Percentiles rank a stretch among this genome's conserved stretches.
phyloP scores from a whole-genome alignment of 35 echinoderm and acorn worm species.

The Acanthaster planci region DNA sequence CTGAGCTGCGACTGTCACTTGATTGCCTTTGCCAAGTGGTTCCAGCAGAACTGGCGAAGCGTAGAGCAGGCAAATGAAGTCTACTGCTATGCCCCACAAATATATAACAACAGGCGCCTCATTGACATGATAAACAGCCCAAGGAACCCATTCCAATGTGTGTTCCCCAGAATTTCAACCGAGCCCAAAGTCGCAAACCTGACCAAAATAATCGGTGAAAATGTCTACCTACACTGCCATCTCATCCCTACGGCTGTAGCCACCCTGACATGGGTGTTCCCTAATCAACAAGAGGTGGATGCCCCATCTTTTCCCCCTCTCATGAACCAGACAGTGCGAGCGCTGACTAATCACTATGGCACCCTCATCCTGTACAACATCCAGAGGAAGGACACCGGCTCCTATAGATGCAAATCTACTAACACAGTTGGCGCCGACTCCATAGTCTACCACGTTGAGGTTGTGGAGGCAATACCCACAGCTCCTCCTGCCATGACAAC shows the following conservation, averaged over 20 bases:
- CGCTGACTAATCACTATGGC: constrained; percentile 37
- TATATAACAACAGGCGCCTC: constrained; percentile 21
- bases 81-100: constrained; percentile 42
- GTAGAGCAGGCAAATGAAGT: constrained; percentile 63
- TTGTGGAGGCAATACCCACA: not conserved
- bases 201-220: constrained; percentile 34
- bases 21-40: constrained; percentile 62
- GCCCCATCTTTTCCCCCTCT: constrained; percentile 31
- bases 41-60: constrained; percentile 43
- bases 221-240: constrained; percentile 50
- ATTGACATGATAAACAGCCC: constrained; percentile 28
- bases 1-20: constrained; percentile 83
- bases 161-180: constrained; percentile 59
- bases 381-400: constrained; percentile 21
- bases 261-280: constrained; percentile 53
- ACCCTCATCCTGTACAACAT: constrained; percentile 47
- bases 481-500: not conserved
- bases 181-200: constrained; percentile 41
- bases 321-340: constrained; percentile 24
- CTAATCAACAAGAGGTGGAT: not conserved
- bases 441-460: constrained; percentile 27
- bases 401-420: constrained; percentile 40
- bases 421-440: constrained; percentile 54
- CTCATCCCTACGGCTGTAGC: constrained; percentile 50
- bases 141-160: constrained; percentile 50